Percentiles rank a stretch among this genome's conserved stretches.
These are phyloP conservation scores for Anguilla anguilla DNA, from an alignment of 2,797 vertebrate genomes.

Conservation along the genomic window DNA sequence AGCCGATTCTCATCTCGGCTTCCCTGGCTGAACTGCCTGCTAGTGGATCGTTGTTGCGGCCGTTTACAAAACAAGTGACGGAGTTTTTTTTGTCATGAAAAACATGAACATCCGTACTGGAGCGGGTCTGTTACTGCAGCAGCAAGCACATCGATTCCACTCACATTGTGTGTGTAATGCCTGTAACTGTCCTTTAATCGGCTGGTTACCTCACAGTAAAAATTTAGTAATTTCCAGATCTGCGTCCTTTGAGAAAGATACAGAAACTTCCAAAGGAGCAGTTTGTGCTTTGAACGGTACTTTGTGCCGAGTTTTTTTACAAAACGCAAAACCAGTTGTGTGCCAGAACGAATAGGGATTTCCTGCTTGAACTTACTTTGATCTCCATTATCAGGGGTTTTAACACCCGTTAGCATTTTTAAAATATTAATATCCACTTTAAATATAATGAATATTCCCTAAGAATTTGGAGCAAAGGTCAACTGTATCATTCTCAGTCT, in stretches of 20 bases:
- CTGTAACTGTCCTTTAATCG: not conserved
- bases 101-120: not conserved
- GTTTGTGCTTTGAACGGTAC: not conserved
- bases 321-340: not conserved
- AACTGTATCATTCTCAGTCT: not conserved
- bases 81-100: not conserved
- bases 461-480: not conserved
- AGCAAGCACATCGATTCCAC: not conserved
- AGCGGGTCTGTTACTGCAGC: not conserved
- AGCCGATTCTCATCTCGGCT: too few species aligned
- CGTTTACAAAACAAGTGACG: too few species aligned
- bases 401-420: not conserved
- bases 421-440: not conserved
- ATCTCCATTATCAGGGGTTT: not conserved
- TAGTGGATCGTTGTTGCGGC: too few species aligned
- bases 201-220: not conserved
- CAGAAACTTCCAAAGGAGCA: not conserved
- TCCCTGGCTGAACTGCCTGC: too few species aligned
- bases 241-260: not conserved
- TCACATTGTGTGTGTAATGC: not conserved
- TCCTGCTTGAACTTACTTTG: not conserved
- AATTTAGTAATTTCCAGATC: not conserved
- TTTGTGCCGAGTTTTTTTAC: not conserved
- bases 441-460: not conserved
- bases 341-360: not conserved